A percentile compares a stretch with the other conserved stretches of the same genome.
Conservation (phyloP, 2,888 invertebrate species). For the Drosophila leonis region DNA sequence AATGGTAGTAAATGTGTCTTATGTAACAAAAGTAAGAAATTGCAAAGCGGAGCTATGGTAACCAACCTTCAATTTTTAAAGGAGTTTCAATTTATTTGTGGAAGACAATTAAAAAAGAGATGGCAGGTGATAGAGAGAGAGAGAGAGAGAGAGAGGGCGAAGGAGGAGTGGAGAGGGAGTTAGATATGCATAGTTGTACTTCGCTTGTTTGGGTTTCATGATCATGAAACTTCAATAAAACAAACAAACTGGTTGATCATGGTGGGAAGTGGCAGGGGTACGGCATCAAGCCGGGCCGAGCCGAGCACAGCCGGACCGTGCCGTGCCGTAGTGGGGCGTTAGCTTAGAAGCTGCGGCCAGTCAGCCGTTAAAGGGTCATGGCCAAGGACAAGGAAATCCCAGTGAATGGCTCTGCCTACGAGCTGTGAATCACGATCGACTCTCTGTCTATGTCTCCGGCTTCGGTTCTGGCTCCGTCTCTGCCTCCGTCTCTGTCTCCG, state of each 20-base stretch:
- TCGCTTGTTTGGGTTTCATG: slow-evolving; percentile 62
- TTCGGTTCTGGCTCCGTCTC: slow-evolving; percentile 19
- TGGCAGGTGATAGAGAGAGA: background rate
- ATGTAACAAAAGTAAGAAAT: slow-evolving; percentile 76
- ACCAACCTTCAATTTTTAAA: slow-evolving; percentile 73
- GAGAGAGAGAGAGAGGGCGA: background rate
- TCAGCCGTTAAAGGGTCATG: slow-evolving; percentile 79
- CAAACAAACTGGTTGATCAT: slow-evolving; percentile 70
- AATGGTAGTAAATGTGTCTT: slow-evolving; percentile 69
- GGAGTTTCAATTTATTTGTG: slow-evolving; percentile 50
- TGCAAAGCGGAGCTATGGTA: slow-evolving; percentile 68
- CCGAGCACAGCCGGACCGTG: slow-evolving; percentile 9
- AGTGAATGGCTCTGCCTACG: slow-evolving; percentile 66
- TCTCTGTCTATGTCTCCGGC: slow-evolving; percentile 13
- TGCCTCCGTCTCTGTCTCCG: slow-evolving; percentile 31
- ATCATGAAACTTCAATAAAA: slow-evolving; percentile 80
- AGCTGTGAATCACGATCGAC: slow-evolving; percentile 63
- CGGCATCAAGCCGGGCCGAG: slow-evolving; percentile 10
- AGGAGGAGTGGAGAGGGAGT: background rate
- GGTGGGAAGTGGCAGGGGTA: background rate
- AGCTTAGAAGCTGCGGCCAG: slow-evolving; percentile 56
- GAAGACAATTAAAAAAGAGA: slow-evolving; percentile 65
- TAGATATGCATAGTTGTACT: slow-evolving; percentile 39
- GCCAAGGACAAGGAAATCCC: slow-evolving; percentile 82
- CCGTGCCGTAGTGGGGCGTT: slow-evolving; percentile 29